Conservation (phyloP, 2,113 vertebrate species). For the Sapayoa aenigma region DNA sequence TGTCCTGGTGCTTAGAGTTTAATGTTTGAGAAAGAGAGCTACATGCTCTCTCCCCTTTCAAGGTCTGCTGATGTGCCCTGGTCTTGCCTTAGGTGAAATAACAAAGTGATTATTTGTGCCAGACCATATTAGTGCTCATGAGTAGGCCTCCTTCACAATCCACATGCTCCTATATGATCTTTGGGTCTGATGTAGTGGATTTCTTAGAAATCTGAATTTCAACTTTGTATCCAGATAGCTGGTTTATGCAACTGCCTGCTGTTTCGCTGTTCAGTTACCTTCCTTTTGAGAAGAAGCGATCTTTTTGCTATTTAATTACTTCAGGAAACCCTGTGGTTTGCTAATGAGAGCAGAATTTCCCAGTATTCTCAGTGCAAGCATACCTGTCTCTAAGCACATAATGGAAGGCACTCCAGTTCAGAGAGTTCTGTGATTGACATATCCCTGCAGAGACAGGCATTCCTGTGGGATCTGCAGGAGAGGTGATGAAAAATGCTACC, state of each 20-base stretch:
- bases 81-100: not conserved
- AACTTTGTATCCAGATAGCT: not conserved
- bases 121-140: not conserved
- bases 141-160: not conserved
- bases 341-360: slow-evolving; percentile 3
- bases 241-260: not conserved
- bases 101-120: not conserved
- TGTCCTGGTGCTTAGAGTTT: not conserved
- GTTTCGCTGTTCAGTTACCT: slow-evolving; percentile 11
- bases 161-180: accelerated
- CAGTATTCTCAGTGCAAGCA: not conserved
- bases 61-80: accelerated
- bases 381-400: not conserved
- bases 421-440: not conserved
- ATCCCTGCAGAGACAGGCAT: not conserved
- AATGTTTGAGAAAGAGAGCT: not conserved
- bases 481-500: not conserved
- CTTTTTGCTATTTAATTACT: slow-evolving; percentile 35
- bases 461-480: not conserved
- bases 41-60: not conserved
- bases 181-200: not conserved
- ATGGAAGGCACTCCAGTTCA: not conserved
- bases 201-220: not conserved
- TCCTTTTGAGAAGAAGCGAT: not conserved
- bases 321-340: not conserved